These are phyloP conservation scores for Hydroisotoma schaefferi DNA, from an alignment of 2,888 invertebrate genomes.

Conservation along the genomic window DNA sequence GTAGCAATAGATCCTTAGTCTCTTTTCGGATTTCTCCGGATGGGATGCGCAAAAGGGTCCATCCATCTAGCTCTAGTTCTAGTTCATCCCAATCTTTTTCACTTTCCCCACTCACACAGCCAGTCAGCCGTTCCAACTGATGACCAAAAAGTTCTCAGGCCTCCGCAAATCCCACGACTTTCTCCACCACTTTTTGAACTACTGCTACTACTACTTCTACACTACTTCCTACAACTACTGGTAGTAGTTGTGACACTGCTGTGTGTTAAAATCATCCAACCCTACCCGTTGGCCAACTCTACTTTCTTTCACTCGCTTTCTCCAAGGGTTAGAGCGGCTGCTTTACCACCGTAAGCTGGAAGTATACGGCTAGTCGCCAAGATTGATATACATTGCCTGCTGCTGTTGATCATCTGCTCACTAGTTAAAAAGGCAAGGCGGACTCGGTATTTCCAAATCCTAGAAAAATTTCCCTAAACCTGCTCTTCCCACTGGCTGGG, in stretches of 20 bases:
- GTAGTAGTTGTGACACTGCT: no score
- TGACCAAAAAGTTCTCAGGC: conserved; percentile 16
- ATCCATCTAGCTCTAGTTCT: conserved; percentile 24
- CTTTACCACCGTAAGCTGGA: no score
- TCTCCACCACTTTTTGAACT: conserved; percentile 1
- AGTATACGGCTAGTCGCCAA: no score
- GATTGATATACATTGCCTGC: no score
- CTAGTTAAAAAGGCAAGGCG: no score
- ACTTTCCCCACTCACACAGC: conserved; percentile 24
- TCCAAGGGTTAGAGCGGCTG: no score
- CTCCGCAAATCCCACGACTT: conserved; percentile 9
- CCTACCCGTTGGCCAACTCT: not conserved
- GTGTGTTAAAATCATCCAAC: no score
- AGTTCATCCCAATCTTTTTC: conserved; percentile 15
- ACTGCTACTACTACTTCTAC: conserved; percentile 4
- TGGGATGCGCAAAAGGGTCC: conserved; percentile 46
- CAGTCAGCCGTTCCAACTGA: no score
- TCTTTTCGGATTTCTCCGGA: conserved; percentile 44
- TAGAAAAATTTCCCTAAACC: no score
- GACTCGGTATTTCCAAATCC: no score
- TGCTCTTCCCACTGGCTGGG: no score
- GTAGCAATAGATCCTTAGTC: conserved; percentile 13
- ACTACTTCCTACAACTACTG: not conserved
- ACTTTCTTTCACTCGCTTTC: not conserved
- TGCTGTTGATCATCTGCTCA: no score